Percentiles rank a stretch among this genome's conserved stretches.
These are phyloP conservation scores for Chaunax sp. DNA, from an alignment of 2,797 vertebrate genomes.

Conservation along the genomic window DNA sequence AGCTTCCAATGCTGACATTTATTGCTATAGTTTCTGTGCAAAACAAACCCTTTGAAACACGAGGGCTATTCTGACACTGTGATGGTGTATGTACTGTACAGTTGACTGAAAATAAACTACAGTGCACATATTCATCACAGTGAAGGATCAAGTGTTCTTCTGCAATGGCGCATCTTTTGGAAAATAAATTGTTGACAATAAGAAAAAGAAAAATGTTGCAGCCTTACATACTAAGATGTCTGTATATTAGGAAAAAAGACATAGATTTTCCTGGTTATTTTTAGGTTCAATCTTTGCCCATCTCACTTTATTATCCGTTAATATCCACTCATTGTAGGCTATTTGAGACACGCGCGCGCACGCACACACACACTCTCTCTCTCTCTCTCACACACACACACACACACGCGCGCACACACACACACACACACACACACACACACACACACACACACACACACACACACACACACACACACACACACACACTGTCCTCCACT, in stretches of 20 bases:
- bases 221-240: neutral
- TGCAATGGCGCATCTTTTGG: neutral
- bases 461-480: slow-evolving; percentile 28
- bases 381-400: neutral
- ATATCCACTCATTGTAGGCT: slow-evolving; percentile 5
- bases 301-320: slow-evolving; percentile 24
- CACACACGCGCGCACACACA: slow-evolving; percentile 15
- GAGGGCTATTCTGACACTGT: no score
- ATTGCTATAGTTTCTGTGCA: no score
- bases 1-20: no score
- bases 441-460: slow-evolving; percentile 21
- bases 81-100: neutral
- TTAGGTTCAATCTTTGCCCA: neutral
- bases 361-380: slow-evolving; percentile 26
- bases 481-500: slow-evolving; percentile 8
- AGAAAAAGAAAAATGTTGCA: neutral
- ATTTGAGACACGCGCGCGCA: slow-evolving; percentile 12
- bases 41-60: no score
- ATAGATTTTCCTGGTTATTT: neutral
- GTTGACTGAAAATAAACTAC: neutral
- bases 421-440: neutral
- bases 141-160: neutral
- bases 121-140: neutral
- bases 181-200: neutral
- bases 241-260: no score